Base-by-base conservation (phyloP, 2,888 invertebrate genomes). In the Philaethria dido region DNA sequence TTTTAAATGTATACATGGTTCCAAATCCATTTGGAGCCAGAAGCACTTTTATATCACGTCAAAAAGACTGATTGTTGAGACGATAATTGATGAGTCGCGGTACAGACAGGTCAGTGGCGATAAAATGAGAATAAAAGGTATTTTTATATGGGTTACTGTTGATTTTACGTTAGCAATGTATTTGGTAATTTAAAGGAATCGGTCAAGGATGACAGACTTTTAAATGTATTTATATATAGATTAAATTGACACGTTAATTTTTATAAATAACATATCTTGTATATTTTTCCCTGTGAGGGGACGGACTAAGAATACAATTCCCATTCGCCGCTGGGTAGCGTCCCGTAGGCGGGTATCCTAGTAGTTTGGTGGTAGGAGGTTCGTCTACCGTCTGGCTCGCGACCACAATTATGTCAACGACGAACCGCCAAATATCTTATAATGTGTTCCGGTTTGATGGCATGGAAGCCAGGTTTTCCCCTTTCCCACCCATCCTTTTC, bases 1-100 rank as follows among this genome's bases (percentile, higher is more conserved):
- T 25, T 42, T 39, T 22, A 60, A 18, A 22, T 18, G 45, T 33
- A 13, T 44, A 25, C 25, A 16, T 20, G 13, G n/a, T 36, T 45
- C 20, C 39, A 59, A 67, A 67, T 59, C 44, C 67, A 44, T 67
- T 63, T 60, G 20, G 39, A 33, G 50, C 48, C 50, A 62, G 29
- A 29, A 22, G 44, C 57, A 50, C 63, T 67, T 63, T 67, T 67
- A 63, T 44, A 45, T 44, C 33, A 63, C 52, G 63, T 63, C 67
- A 54, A 60, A 67, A 52, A 63, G 67, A 67, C 59, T 45, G 63
- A 67, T 67, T 63, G 67, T 63, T 59, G 57, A 54, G 62, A 63
- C 48, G 22, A 50, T 45, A 60, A 68, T 45, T 63, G 67, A 68
- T 60, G 63, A 60, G 45, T 44, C 63, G 22, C 59, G 14, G n/a